Percentiles rank a stretch among this genome's conserved stretches.
phyloP scores from a whole-genome alignment of 2,888 invertebrate genomes.

The Cryptocephalus primarius region DNA sequence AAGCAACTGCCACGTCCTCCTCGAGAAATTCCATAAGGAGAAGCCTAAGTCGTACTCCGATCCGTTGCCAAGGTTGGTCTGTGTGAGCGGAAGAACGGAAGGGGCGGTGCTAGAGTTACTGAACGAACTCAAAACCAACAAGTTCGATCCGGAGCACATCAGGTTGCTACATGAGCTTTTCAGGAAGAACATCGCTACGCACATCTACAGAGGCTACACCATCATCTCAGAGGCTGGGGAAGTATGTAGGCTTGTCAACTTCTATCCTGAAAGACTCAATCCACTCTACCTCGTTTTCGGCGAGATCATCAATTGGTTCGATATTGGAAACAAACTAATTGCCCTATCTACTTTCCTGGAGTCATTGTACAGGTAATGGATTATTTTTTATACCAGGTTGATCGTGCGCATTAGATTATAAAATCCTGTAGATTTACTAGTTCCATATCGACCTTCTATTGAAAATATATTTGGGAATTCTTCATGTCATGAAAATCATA shows the following conservation, averaged over 20 bases:
- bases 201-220: constrained; percentile 67
- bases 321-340: constrained; percentile 72
- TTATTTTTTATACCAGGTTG: too few relatives aligned
- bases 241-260: constrained; percentile 8
- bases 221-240: constrained; percentile 35
- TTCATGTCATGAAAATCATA: too few relatives aligned
- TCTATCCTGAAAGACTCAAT: constrained; percentile 1
- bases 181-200: constrained; percentile 42
- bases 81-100: too few relatives aligned
- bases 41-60: constrained; percentile 54
- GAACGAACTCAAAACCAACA: too few relatives aligned
- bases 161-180: constrained; percentile 25
- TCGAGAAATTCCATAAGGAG: constrained; percentile 48
- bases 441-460: too few relatives aligned
- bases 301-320: constrained; percentile 71
- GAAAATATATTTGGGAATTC: too few relatives aligned
- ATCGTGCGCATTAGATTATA: too few relatives aligned
- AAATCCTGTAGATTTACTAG: too few relatives aligned
- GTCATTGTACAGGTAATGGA: constrained; percentile 48
- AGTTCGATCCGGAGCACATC: constrained; percentile 24
- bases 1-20: constrained; percentile 63
- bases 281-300: constrained; percentile 52
- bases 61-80: constrained; percentile 59
- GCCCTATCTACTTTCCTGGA: constrained; percentile 59
- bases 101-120: too few relatives aligned